Conservation (phyloP, 2,888 invertebrate genomes). For the Agriopis marginaria region DNA sequence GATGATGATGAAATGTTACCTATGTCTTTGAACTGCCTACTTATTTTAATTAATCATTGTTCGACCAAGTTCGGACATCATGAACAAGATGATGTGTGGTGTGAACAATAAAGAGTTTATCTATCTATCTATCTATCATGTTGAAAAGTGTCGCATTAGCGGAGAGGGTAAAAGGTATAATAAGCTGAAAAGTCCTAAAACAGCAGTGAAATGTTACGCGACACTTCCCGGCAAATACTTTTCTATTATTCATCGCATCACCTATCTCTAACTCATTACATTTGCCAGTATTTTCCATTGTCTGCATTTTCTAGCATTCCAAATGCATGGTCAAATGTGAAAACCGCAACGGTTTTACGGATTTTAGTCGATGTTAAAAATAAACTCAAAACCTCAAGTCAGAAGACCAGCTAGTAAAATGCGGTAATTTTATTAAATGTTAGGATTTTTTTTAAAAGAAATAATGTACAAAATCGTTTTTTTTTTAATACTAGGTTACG, state of each 20-base stretch:
- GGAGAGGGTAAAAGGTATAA: too few relatives aligned
- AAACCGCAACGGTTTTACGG: constrained; percentile 67
- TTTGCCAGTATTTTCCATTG: constrained; percentile 72
- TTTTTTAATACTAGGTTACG: too few relatives aligned
- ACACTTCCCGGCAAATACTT: constrained; percentile 53
- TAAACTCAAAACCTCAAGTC: constrained; percentile 28
- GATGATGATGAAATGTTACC: too few relatives aligned
- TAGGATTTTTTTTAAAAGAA: too few relatives aligned
- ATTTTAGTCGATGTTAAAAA: constrained; percentile 47
- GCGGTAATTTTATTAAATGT: neutral
- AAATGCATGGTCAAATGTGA: constrained; percentile 69
- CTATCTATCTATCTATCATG: too few relatives aligned
- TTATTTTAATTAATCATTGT: neutral
- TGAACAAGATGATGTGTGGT: too few relatives aligned
- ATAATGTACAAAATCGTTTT: too few relatives aligned
- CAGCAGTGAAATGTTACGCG: constrained; percentile 55
- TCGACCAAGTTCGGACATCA: neutral
- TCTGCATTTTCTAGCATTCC: constrained; percentile 68
- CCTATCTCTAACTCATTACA: constrained; percentile 71
- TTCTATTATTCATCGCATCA: constrained; percentile 77
- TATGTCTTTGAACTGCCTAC: too few relatives aligned
- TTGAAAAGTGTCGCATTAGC: constrained; percentile 11
- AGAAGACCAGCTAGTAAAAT: neutral
- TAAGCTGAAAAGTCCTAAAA: constrained; percentile 35
- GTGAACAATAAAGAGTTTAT: too few relatives aligned